Evolutionary conservation across 2,888 invertebrate species (phyloP).

Genomic region (Rotaria sp.): DNA sequence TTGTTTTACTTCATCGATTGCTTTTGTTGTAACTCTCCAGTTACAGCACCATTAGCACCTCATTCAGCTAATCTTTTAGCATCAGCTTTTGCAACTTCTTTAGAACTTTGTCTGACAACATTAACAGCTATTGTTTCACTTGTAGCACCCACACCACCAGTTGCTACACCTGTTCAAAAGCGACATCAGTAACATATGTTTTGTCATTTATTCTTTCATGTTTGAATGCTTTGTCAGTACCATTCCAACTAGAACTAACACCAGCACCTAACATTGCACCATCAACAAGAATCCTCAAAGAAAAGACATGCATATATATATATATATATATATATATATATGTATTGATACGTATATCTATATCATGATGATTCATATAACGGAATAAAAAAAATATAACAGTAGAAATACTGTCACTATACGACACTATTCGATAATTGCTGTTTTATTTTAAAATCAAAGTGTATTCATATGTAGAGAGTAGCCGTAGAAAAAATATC

Average conservation of each 20-base stretch:
- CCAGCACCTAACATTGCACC: neutral
- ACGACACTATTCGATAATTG: too few species aligned
- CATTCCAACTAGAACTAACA: conserved; percentile 1
- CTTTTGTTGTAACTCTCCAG: neutral
- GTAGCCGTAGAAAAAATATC: too few species aligned
- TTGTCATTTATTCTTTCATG: neutral
- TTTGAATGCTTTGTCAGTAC: conserved; percentile 2
- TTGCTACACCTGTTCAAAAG: neutral
- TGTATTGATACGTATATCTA: too few species aligned
- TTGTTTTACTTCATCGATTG: conserved; percentile 9
- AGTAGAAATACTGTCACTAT: too few species aligned
- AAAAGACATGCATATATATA: too few species aligned
- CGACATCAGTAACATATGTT: neutral
- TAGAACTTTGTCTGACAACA: neutral
- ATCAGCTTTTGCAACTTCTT: neutral
- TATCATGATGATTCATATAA: too few species aligned
- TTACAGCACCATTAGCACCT: neutral
- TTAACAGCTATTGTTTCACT: neutral
- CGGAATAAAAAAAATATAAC: too few species aligned
- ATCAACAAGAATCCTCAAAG: neutral
- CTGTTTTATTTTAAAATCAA: too few species aligned
- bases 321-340: too few species aligned
- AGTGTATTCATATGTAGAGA: too few species aligned
- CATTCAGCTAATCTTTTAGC: neutral
- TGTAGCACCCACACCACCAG: neutral